Base-by-base conservation (phyloP, 2,113 vertebrate genomes). In the Myodes glareolus region DNA sequence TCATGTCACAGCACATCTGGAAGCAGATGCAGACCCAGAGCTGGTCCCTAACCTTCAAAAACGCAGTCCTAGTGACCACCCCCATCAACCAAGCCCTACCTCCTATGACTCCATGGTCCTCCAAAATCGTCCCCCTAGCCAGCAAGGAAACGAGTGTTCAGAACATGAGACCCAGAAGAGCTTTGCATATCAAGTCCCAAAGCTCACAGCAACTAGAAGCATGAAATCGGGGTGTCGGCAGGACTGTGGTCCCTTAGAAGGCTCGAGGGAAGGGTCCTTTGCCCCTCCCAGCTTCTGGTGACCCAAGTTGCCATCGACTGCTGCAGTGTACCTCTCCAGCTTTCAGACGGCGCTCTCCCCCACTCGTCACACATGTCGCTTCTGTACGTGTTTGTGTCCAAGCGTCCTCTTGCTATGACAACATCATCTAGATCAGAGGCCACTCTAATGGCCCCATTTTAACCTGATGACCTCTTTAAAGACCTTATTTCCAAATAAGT, bases 401-500 rank as follows among this genome's bases (percentile, higher is more conserved):
- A 33, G 88, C 80, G 42, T 88, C 65, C 82, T 36, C 67, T 88
- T 84, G 86, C 82, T 45, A 84, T 68, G 77, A 78, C 8, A 42
- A 87, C 42, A 80, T 52, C 29, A 70, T 63, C 14, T 94, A 63
- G 33, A 61, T 67, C 52, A 31, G 39, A 23, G 36, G 33, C 67
- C 25, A 27, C 65, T 61, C 31, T 25, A 25, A 36, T 55, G 65
- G 82, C 12, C 16, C 86, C n/a, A 29, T 76, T 94, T 91, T 89
- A 89, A 94, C 36, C 90, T 55, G 61, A 73, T 80, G 88, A 84
- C 58, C 36, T 77, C 52, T 89, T 13, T 61, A 67, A 80, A 85
- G 47, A 80, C 9, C 33, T 33, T 45, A 42, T 75, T 95, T 91
- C n/a, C 36, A 96, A 95, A n/a, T 42, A 90, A 93, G 45, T 63